Conservation (phyloP, 23 tunicate genomes). For the Halocynthia aurantium region DNA sequence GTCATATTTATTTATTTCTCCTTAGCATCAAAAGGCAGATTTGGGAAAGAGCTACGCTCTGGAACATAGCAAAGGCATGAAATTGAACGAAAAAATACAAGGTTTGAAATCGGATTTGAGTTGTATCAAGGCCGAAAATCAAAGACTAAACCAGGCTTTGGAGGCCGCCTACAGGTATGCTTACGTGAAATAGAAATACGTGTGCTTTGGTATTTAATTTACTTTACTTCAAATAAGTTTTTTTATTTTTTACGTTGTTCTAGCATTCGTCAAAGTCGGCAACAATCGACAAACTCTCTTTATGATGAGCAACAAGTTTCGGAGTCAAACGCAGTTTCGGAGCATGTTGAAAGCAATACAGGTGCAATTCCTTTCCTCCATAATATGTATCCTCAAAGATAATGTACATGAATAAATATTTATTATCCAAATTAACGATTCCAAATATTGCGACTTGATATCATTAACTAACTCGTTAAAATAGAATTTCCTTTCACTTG, state of each 20-base stretch:
- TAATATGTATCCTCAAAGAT: too few species aligned
- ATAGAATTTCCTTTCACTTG: too few species aligned
- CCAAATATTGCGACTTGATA: too few species aligned
- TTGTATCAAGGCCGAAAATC: constrained; percentile 55
- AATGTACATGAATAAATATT: too few species aligned
- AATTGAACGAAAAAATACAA: constrained; percentile 24
- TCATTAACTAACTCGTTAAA: too few species aligned
- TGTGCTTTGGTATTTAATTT: background rate
- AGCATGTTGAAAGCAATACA: background rate
- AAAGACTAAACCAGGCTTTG: constrained; percentile 39
- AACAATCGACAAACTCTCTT: background rate
- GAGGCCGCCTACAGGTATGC: constrained; percentile 59
- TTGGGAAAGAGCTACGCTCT: constrained; percentile 23
- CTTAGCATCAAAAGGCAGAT: constrained; percentile 33
- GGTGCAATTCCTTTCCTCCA: background rate
- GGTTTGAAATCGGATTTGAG: constrained; percentile 35
- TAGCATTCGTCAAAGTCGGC: constrained; percentile 1
- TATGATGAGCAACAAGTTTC: background rate
- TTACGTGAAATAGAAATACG: background rate
- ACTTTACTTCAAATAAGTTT: background rate
- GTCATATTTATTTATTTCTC: background rate
- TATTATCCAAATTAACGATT: too few species aligned
- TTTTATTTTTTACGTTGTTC: background rate
- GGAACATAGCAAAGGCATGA: constrained; percentile 33
- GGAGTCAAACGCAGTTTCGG: background rate